Evolutionary conservation across 2,888 invertebrate genomes (phyloP).

Genomic region (Drosophila setosimentum): DNA sequence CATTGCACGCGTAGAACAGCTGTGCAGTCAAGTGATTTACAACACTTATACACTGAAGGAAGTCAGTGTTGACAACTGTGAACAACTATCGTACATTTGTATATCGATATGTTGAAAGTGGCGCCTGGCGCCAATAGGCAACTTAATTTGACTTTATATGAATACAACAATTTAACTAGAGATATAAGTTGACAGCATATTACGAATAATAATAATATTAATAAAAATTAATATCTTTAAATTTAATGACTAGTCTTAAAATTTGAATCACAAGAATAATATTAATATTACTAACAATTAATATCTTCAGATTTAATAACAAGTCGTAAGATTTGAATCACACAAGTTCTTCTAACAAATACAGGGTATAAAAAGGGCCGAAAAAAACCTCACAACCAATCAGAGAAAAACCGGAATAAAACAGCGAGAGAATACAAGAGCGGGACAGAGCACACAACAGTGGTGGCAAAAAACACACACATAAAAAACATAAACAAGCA

Average conservation of each 20-base stretch:
- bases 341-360: neutral
- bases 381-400: slow-evolving; percentile 33
- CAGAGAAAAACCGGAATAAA: slow-evolving; percentile 57
- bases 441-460: slow-evolving; percentile 38
- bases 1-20: slow-evolving; percentile 54
- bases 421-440: slow-evolving; percentile 28
- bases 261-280: too few relatives aligned
- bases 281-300: neutral
- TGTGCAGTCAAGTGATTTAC: slow-evolving; percentile 20
- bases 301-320: neutral
- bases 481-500: slow-evolving; percentile 80
- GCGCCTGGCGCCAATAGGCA: neutral
- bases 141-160: neutral
- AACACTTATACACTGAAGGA: slow-evolving; percentile 10
- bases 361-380: slow-evolving; percentile 33
- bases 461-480: slow-evolving; percentile 58
- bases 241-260: neutral
- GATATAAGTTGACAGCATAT: neutral
- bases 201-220: neutral
- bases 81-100: slow-evolving; percentile 11
- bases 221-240: neutral
- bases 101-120: slow-evolving; percentile 27
- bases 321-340: neutral
- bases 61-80: neutral
- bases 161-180: neutral